Percentiles rank a stretch among this genome's conserved stretches.
Evolutionary conservation across 2,113 vertebrate genomes (phyloP).

Genomic region (Fregetta grallaria): DNA sequence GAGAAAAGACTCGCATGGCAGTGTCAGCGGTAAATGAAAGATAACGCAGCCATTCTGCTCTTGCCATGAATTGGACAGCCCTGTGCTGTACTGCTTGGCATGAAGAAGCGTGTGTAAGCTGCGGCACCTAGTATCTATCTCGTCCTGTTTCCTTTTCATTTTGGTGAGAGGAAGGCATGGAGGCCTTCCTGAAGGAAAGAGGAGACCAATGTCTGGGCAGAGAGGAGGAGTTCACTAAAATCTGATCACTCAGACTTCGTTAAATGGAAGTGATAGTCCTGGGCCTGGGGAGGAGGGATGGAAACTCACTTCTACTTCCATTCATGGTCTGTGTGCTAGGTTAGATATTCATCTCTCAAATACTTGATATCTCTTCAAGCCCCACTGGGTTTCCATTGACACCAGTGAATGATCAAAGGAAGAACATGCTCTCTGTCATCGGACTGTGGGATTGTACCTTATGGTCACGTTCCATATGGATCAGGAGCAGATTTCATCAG

Average conservation of each 20-base stretch:
- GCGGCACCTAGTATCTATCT: background rate
- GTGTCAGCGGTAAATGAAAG: background rate
- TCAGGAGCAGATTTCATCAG: background rate
- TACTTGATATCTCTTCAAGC: background rate
- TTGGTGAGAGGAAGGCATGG: background rate
- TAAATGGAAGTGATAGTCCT: background rate
- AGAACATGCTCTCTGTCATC: background rate
- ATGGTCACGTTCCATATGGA: background rate
- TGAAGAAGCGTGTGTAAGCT: background rate
- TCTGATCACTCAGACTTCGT: background rate
- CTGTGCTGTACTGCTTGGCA: background rate
- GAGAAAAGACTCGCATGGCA: background rate
- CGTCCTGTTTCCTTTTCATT: background rate
- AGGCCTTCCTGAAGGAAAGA: background rate
- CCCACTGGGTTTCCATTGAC: background rate
- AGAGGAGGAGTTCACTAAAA: background rate
- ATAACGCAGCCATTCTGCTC: background rate
- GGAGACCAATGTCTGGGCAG: background rate
- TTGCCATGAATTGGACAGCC: background rate
- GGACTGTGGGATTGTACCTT: background rate
- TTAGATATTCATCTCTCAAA: conserved; percentile 9
- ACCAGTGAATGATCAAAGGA: background rate
- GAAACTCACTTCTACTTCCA: background rate
- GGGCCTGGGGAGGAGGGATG: background rate
- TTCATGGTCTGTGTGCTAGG: background rate